Base-by-base conservation (phyloP, 2,888 invertebrate genomes). In the Pandemis corylana region DNA sequence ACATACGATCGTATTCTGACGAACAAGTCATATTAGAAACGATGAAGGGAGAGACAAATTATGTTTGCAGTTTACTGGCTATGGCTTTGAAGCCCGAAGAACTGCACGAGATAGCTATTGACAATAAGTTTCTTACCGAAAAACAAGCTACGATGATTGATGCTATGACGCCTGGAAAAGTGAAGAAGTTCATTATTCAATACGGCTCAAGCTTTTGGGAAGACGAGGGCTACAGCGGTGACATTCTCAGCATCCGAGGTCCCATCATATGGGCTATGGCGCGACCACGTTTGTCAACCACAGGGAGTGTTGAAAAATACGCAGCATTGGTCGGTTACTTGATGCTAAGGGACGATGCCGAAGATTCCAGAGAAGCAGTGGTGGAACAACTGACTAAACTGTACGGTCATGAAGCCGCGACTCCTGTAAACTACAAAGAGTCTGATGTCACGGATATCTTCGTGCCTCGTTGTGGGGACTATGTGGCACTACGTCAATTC, bases 181-280 rank as follows among this genome's bases (percentile, higher is more conserved):
- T 87, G 0, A 91, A 85, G 76, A 92, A 89, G 72, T 94, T 94
- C 76, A 67, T 83, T 0, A 80, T 93, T n/a, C 85, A 89, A 77
- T 94, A 94, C 75, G 85, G 87, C 15, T 85, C 87, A 0, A 87
- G 86, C 68, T 92, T 94, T 79, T 94, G 94, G 94, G 84, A 83
- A 62, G 77, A 77, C 9, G 82, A 84, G 51, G 94, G 94, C 0
- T 93, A 86, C 68, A 94, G 92, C 76, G 94, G 94, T 1, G 94
- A 94, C 68, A 93, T 94, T 72, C 83, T 94, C 2, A 94, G 94
- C 78, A 81, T 92, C 61, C 86, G 85, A 64, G 94, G 94, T 6
- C 94, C 94, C 0, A 91, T 94, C 2, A 81, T 93, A n/a, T 94
- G 94, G 94, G 93, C 94, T 0, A 94, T 90, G 82, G 90, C 93